Base-by-base conservation (phyloP, 2,888 invertebrate species). In the Caprella mutica region DNA sequence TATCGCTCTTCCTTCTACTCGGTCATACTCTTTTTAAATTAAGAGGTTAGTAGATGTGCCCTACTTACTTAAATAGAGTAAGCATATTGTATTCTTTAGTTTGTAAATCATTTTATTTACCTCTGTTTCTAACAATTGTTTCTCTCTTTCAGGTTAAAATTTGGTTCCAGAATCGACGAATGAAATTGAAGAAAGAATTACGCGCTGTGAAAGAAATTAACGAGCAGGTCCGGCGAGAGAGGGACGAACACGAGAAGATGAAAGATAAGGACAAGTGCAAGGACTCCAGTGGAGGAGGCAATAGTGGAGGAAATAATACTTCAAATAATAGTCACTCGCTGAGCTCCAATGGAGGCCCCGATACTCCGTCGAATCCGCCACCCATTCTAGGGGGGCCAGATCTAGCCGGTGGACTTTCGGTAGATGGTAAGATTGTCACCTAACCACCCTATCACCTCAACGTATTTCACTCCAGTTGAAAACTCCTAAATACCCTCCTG, bases 131-230 rank as follows among this genome's bases (percentile, higher is more conserved):
- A 4, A 17, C n/a, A 3, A 38, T 38, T 2, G 19, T 17, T 38
- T n/a, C 29, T 48, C 12, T 57, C 38, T 60, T 52, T n/a, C 64
- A 64, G 64, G 64, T 64, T 21, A 64, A 64, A 61, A 64, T 64
- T 46, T 64, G 64, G 64, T 64, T 59, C 55, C 64, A 94, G 75
- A 94, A 94, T 65, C 81, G 92, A 68, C 83, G 93, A 71, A 93
- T 93, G 93, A 93, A 93, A 74, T 79, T 91, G 77, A 93, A 93
- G 80, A 93, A 93, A 71, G 94, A 94, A 73, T 77, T 93, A 69
- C 80, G 93, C 69, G 90, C 90, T 50, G 89, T 92, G 52, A 91
- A 92, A 72, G 92, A 92, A 77, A 91, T 91, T 70, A 91, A 91
- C 77, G 91, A 91, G 72, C 91, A 91, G 69, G 91, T 90, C 65